Evolutionary conservation across 2,797 vertebrate species (phyloP).

Genomic region (Crocodylus rhombifer): DNA sequence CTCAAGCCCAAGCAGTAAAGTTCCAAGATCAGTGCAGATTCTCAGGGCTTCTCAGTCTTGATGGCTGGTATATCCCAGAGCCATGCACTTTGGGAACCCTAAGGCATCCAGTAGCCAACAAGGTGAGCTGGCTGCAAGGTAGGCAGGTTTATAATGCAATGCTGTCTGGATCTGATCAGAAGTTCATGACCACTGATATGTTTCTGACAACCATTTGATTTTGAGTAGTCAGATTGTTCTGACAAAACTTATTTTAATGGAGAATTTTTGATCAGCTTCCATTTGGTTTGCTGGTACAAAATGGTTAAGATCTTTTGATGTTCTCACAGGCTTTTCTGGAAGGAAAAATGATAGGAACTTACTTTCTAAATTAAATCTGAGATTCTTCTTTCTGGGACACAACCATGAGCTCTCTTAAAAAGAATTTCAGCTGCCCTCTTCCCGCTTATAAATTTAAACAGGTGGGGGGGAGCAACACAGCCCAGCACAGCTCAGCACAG

Average conservation of each 20-base stretch:
- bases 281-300: neutral
- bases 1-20: too few species aligned
- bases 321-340: neutral
- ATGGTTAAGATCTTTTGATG: neutral
- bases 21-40: neutral
- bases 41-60: accelerated
- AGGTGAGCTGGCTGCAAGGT: neutral
- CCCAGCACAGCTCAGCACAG: neutral
- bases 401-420: neutral
- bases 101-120: accelerated
- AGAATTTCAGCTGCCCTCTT: neutral
- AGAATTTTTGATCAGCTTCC: neutral
- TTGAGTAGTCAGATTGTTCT: neutral
- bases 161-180: too few species aligned
- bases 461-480: neutral
- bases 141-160: too few species aligned
- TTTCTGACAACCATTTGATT: neutral
- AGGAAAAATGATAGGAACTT: neutral
- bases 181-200: too few species aligned
- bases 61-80: neutral
- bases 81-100: neutral
- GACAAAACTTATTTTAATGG: neutral
- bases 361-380: neutral
- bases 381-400: neutral
- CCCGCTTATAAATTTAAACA: neutral